Evolutionary conservation across 37 sponge, comb jelly and placozoan genomes (phyloP), one percentile per base, ranked within the genome.

Genomic region (Dysidea cf. avara): DNA sequence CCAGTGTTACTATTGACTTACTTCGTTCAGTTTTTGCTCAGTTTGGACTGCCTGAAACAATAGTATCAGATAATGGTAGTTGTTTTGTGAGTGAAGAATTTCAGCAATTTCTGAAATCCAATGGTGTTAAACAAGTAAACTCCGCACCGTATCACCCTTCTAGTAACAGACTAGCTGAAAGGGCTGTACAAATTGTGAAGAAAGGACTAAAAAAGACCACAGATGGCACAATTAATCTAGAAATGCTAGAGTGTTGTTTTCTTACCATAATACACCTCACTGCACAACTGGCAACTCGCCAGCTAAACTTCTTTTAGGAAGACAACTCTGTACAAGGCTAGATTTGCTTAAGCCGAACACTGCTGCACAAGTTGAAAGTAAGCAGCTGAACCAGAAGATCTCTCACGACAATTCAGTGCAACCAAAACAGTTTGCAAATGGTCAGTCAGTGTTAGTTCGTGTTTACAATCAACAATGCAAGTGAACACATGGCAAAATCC

Each of bases 21-120:
- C 63, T 75, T 52, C 26, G 64, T 20, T 22, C 28, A 29, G 4
- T 61, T 9, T 75, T 75, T 47, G 38, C 39, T 46, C 39, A 46
- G 53, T 56, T 75, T 9, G 76, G 76, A 11, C 13, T 75, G 2
- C 76, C 64, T 2, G 34, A 56, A 30, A 61, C 48, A 20, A 29
- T 53, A 31, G 76, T 75, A 13, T 30, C 53, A 5, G 76, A 75
- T 33, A 75, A 75, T 5, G 76, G 76, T 14, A 53, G 64, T 12
- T 48, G 48, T 11, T 56, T 62, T 11, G 34, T 25, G 21, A 61
- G 63, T 29, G 53, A 25, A 33, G 76, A 75, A 29, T 75, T 75
- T 46, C 53, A 49, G 51, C 14, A 49, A 7, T 75, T 75, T 31
- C 31, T 39, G 64, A 18, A 28, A 33, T 48, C 17, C 28, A 75